Evolutionary conservation across 2,888 invertebrate species (phyloP).

Genomic region (Agrochola lychnidis): DNA sequence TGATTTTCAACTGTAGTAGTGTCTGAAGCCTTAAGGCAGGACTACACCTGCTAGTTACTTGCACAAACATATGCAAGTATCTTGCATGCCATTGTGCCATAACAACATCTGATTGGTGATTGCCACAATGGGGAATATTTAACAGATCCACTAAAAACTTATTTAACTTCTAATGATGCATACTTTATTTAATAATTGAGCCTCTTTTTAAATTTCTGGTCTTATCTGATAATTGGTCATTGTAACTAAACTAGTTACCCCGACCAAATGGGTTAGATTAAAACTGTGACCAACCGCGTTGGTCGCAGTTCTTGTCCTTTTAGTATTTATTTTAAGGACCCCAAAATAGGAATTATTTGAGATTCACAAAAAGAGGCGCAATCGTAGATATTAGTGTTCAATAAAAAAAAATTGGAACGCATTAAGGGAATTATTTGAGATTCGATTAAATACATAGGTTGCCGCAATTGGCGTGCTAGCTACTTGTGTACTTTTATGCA

Average conservation of each 20-base stretch:
- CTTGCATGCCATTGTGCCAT: background rate
- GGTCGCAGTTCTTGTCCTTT: background rate
- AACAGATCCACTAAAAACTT: background rate
- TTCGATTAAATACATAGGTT: background rate
- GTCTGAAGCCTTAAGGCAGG: background rate
- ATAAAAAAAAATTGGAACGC: background rate
- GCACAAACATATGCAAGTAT: background rate
- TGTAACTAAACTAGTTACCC: no score
- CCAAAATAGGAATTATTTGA: background rate
- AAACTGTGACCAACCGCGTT: background rate
- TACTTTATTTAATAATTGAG: background rate
- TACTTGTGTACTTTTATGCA: background rate
- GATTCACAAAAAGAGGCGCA: background rate
- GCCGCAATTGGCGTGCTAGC: background rate
- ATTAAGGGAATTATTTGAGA: no score
- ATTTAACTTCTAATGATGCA: background rate
- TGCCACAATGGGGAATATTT: background rate
- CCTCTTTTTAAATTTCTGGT: background rate
- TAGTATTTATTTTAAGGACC: background rate
- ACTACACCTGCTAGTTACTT: background rate
- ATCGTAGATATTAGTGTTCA: background rate
- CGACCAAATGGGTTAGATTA: background rate
- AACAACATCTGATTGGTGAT: background rate
- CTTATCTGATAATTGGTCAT: no score
- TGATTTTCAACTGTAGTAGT: conserved; percentile 3